These are phyloP conservation scores for Ramazzottius varieornatus DNA, from an alignment of 2,888 invertebrate genomes.

Conservation along the genomic window DNA sequence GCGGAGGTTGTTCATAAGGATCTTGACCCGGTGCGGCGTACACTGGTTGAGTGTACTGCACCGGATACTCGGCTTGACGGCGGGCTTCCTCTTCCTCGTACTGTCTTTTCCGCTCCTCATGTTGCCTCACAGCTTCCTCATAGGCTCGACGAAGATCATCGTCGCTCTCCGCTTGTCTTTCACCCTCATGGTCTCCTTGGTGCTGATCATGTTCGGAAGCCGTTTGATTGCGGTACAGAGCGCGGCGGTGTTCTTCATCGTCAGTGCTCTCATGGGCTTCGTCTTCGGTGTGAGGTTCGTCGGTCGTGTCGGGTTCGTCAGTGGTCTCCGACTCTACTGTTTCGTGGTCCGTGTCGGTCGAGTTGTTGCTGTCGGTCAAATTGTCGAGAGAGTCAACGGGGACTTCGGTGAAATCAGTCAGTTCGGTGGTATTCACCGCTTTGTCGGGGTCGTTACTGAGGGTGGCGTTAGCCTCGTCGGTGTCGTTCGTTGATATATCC, in stretches of 20 bases:
- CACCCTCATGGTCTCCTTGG: not conserved
- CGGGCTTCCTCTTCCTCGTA: not conserved
- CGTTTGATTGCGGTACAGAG: no score
- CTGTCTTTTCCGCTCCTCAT: no score
- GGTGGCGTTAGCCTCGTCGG: not conserved
- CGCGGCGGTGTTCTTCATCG: no score
- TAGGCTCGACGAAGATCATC: not conserved
- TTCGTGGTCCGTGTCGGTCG: not conserved
- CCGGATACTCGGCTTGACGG: not conserved
- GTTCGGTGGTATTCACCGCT: not conserved
- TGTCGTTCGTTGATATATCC: not conserved
- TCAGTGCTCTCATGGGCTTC: not conserved
- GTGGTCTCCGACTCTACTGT: not conserved
- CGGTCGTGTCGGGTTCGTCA: no score
- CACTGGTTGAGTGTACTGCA: not conserved
- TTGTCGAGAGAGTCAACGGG: not conserved
- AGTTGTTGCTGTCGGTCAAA: not conserved
- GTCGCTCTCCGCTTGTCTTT: not conserved
- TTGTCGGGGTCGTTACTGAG: not conserved
- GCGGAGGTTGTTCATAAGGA: not conserved
- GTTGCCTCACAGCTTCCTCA: not conserved
- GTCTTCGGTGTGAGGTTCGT: not conserved
- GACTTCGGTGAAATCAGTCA: not conserved
- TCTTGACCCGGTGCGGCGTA: not conserved
- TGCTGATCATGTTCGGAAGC: not conserved